Conservation (phyloP, 2,797 vertebrate species). For the Strix occidentalis region DNA sequence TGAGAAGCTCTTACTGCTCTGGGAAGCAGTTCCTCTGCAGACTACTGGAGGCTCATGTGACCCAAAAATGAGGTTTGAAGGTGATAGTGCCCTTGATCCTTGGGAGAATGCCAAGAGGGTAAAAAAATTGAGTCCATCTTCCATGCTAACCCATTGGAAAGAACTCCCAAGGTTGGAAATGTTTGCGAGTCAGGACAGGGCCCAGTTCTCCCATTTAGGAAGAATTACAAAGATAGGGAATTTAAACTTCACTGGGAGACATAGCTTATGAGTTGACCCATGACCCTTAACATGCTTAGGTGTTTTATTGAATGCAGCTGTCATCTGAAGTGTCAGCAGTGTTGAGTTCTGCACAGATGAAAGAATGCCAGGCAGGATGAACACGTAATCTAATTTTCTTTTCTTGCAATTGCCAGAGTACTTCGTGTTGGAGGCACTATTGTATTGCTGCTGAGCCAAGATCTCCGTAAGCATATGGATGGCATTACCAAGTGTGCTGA, state of each 20-base stretch:
- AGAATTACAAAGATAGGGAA: not conserved
- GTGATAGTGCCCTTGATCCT: not conserved
- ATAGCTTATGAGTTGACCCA: not conserved
- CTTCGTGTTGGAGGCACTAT: conserved; percentile 81
- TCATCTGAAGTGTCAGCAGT: not conserved
- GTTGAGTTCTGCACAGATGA: not conserved
- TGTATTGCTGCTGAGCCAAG: conserved; percentile 86
- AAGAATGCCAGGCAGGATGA: not conserved
- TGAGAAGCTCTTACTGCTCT: not conserved
- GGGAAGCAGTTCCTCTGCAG: not conserved
- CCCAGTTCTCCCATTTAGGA: not conserved
- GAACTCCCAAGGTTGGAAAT: not conserved
- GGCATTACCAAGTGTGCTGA: not conserved
- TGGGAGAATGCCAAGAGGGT: not conserved
- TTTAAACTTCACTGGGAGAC: not conserved
- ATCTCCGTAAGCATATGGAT: conserved; percentile 74
- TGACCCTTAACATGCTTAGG: not conserved
- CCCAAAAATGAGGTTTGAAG: not conserved
- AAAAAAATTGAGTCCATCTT: not conserved
- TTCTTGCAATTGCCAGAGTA: conserved; percentile 77
- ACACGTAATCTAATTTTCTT: not conserved
- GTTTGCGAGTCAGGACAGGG: not conserved
- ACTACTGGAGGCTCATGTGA: not conserved
- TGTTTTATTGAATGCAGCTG: not conserved
- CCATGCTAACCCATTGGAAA: not conserved